These are phyloP conservation scores for Pogonomyrmex californicus DNA, from an alignment of 1,140 invertebrate species.

Conservation along the genomic window DNA sequence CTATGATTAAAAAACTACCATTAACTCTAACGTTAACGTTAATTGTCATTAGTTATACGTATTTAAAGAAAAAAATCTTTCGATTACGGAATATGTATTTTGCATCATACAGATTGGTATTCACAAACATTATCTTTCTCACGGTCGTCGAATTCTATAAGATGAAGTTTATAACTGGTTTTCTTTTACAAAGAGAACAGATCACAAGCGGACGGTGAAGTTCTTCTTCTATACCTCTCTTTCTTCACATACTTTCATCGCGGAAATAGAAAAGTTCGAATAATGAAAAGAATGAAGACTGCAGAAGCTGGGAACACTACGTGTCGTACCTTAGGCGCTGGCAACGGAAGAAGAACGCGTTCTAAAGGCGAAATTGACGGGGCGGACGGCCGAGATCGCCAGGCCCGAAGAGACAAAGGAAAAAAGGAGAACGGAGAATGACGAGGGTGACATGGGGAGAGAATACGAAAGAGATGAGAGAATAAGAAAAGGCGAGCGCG, in stretches of 20 bases:
- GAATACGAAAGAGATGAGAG: not conserved
- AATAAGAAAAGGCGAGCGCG: slow-evolving; percentile 64
- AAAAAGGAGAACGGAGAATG: slow-evolving; percentile 22
- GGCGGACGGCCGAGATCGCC: slow-evolving; percentile 11
- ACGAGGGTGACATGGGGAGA: not conserved
- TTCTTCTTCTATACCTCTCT: slow-evolving; percentile 4
- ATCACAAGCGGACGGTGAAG: slow-evolving; percentile 12
- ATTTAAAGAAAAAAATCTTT: not conserved
- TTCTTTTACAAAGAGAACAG: slow-evolving; percentile 17
- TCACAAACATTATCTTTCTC: not conserved
- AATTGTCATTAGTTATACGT: not conserved
- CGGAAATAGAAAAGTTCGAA: slow-evolving; percentile 49
- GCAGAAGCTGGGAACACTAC: slow-evolving; percentile 30
- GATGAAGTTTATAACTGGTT: slow-evolving; percentile 30
- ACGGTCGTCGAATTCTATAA: not conserved
- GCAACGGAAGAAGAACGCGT: slow-evolving; percentile 37
- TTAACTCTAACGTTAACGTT: not conserved
- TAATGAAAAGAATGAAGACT: slow-evolving; percentile 47
- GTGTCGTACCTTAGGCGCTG: slow-evolving; percentile 18
- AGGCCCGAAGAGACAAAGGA: slow-evolving; percentile 42
- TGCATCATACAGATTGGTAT: not conserved
- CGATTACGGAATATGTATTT: not conserved
- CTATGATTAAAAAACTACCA: not conserved
- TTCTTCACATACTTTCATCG: slow-evolving; percentile 6
- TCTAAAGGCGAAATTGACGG: slow-evolving; percentile 56